Percentiles rank a stretch among this genome's conserved stretches.
Conservation (phyloP, 2,797 vertebrate genomes). For the Taeniopygia guttata region DNA sequence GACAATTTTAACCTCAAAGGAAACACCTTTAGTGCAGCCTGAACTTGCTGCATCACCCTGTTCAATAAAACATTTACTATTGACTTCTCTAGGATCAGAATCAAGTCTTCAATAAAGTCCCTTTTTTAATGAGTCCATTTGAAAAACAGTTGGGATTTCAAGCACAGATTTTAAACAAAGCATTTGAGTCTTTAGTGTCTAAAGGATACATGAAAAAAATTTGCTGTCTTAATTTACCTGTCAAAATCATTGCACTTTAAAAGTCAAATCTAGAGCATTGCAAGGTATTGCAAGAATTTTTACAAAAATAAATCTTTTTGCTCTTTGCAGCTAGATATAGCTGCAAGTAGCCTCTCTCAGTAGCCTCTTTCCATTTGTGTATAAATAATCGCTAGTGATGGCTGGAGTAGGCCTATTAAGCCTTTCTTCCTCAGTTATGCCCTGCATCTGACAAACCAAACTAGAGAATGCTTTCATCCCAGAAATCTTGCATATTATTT, state of each 20-base stretch:
- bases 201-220: slow-evolving; percentile 25
- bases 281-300: neutral
- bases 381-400: slow-evolving; percentile 28
- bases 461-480: slow-evolving; percentile 8
- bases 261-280: slow-evolving; percentile 44
- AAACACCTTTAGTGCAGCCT: slow-evolving; percentile 33
- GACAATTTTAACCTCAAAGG: slow-evolving; percentile 41
- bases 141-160: neutral
- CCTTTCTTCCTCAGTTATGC: neutral
- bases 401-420: slow-evolving; percentile 12
- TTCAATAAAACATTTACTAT: slow-evolving; percentile 28
- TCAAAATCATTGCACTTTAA: slow-evolving; percentile 37
- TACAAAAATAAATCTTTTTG: slow-evolving; percentile 29
- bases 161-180: neutral
- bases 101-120: neutral
- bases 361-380: slow-evolving; percentile 12
- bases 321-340: neutral
- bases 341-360: slow-evolving; percentile 3
- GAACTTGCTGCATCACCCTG: slow-evolving; percentile 16
- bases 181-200: neutral
- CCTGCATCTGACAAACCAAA: neutral
- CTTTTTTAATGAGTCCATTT: neutral
- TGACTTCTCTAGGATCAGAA: neutral
- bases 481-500: neutral
- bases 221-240: slow-evolving; percentile 32